Base-by-base conservation (phyloP, 1,140 invertebrate genomes). In the Dufourea novaeangliae region DNA sequence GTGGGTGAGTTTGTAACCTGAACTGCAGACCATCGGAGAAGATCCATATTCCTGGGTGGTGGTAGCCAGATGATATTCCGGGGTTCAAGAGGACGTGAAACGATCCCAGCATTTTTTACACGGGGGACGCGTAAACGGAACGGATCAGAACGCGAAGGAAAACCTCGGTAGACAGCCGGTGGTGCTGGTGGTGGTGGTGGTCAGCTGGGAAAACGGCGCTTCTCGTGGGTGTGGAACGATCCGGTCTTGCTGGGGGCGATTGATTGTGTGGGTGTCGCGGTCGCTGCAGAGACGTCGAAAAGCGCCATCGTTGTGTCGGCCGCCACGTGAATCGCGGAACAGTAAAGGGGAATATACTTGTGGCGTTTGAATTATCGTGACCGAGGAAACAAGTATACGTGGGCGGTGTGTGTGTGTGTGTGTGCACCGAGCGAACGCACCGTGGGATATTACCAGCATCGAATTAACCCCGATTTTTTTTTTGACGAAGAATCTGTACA, bases 241-340 rank as follows among this genome's bases (percentile, higher is more conserved):
- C 75, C 41, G 68, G 72, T 79, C 77, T 76, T n/a, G n/a, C n/a
- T n/a, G 46, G 70, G 79, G 76, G 72, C 82, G 83, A 77, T 84
- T 79, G 83, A 84, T 78, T 84, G 78, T 73, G 83, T 84, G 83
- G 83, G 83, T 76, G 83, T 84, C 83, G 82, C 82, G 83, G 41
- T 54, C 75, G 80, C 82, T 67, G 82, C 82, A 83, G 69, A 83
- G 82, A 78, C 68, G 78, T 71, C 82, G 78, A 78, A 67, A 64
- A 80, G 82, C 83, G 83, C 83, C 83, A 84, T 84, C 83, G 78
- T 80, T 68, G 83, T 66, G 46, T 84, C 82, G 73, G 72, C 68
- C 39, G 83, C 83, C 83, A 84, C 83, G 83, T 84, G 83, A 84
- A 84, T 84, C 83, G 68, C 78, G 46, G 67, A n/a, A 37, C 79